Evolutionary conservation across 2,797 vertebrate genomes (phyloP), one percentile per base, ranked within the genome.

Genomic region (Syndactyla subalaris): DNA sequence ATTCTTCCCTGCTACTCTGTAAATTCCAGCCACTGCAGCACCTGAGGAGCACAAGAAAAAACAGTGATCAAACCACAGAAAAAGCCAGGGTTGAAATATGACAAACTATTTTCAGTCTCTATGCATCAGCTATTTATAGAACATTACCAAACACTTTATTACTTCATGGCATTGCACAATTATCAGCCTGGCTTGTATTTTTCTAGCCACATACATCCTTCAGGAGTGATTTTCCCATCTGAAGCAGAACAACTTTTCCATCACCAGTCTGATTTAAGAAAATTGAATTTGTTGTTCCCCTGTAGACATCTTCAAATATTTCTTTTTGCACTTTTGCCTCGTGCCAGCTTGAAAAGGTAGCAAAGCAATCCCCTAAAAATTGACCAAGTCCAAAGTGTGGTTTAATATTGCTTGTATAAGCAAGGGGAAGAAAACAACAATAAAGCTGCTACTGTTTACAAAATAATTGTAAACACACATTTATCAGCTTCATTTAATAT

Each of bases 1-100:
- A 96, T 98, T 99, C 98, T 99, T 99, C 74, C 99, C 99, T 4
- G 99, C 99, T 21, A 99, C 99, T n/a, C 99, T 98, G 98, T 99
- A 99, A 95, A 99, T 99, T 46, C 99, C 99, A 1, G 99, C 99
- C 62, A 99, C 99, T 1, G 99, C 99, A 7, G 99, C 99, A 97
- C 99, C 99, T 99, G 92, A 9, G 68, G 73, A 94, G 72, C 57
- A 94, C 38, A 95, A 94, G 49, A 62, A 90, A 90, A 74, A 94
- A 72, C 16, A 87, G 54, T 7, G 17, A 88, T 88, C 48, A 89
- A 92, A 62, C 15, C 23, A 74, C 41, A 78, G 61, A 46, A 76
- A 85, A 89, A 81, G 43, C 17, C 66, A 80, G 79, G 38, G n/a
- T 3, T 62, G 27, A 92, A 81, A 61, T 51, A 22, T 15, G 7